Evolutionary conservation across 2,113 vertebrate genomes (phyloP).

Genomic region (Excalfactoria chinensis): DNA sequence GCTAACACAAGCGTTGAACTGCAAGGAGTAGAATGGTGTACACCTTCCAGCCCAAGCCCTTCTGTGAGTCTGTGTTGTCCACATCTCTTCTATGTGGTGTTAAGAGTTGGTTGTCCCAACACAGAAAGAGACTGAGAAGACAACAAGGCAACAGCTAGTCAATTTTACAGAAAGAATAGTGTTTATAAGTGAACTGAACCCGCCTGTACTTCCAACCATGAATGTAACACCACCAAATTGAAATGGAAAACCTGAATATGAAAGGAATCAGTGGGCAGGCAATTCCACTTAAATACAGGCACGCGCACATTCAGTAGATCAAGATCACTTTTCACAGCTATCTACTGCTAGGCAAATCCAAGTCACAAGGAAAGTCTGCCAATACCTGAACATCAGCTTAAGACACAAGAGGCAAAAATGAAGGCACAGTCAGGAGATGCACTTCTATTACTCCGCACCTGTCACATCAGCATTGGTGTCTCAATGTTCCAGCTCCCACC

Average conservation of each 20-base stretch:
- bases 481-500: background rate
- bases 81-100: rapidly evolving
- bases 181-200: background rate
- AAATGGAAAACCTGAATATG: background rate
- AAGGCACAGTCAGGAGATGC: rapidly evolving
- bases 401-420: rapidly evolving
- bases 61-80: background rate
- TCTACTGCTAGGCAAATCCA: background rate
- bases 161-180: background rate
- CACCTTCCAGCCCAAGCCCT: background rate
- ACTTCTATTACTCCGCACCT: rapidly evolving
- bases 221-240: rapidly evolving
- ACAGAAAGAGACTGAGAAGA: background rate
- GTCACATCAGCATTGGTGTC: rapidly evolving
- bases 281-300: background rate
- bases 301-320: background rate
- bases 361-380: background rate
- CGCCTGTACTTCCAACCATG: background rate
- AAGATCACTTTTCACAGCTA: background rate
- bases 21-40: rapidly evolving
- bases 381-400: background rate
- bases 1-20: background rate
- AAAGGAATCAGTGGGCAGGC: background rate
- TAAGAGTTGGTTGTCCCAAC: background rate
- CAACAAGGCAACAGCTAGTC: rapidly evolving